Evolutionary conservation across 2,797 vertebrate genomes (phyloP).

Genomic region (Cygnus olor): DNA sequence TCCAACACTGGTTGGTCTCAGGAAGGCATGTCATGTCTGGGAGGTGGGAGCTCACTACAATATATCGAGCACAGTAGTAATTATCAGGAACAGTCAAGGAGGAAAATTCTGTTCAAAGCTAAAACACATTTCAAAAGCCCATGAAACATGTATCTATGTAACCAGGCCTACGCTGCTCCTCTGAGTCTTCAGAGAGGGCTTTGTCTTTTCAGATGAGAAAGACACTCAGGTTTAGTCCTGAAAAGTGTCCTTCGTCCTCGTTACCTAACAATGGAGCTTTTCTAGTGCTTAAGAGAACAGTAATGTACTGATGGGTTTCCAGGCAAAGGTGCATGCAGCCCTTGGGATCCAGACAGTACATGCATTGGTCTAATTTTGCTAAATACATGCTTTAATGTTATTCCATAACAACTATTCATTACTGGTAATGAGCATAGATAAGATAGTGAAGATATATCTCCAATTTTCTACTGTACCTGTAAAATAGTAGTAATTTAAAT

Average conservation of each 20-base stretch:
- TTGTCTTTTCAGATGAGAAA: not conserved
- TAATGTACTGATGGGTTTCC: not conserved
- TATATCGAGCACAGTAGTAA: not conserved
- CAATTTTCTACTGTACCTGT: constrained; percentile 56
- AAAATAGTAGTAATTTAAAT: constrained; percentile 65
- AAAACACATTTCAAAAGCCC: too few relatives aligned
- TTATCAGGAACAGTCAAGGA: not conserved
- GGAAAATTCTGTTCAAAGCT: not conserved
- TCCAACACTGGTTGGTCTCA: not conserved
- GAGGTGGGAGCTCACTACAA: not conserved
- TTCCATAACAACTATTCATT: constrained; percentile 23
- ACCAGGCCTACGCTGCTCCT: not conserved
- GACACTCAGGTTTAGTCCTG: not conserved
- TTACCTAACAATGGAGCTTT: not conserved
- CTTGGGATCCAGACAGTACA: not conserved
- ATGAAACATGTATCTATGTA: accelerated
- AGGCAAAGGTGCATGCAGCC: not conserved
- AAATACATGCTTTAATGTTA: constrained; percentile 9
- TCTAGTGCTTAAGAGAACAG: not conserved
- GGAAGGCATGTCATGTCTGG: not conserved
- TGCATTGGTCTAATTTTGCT: not conserved
- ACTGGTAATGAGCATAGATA: constrained; percentile 17
- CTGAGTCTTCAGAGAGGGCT: not conserved
- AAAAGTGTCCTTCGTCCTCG: not conserved
- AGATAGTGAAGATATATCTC: constrained; percentile 56